Evolutionary conservation across 2,113 vertebrate species (phyloP), one percentile per base, ranked within the genome.

Genomic region (Eudyptes chrysolophus): DNA sequence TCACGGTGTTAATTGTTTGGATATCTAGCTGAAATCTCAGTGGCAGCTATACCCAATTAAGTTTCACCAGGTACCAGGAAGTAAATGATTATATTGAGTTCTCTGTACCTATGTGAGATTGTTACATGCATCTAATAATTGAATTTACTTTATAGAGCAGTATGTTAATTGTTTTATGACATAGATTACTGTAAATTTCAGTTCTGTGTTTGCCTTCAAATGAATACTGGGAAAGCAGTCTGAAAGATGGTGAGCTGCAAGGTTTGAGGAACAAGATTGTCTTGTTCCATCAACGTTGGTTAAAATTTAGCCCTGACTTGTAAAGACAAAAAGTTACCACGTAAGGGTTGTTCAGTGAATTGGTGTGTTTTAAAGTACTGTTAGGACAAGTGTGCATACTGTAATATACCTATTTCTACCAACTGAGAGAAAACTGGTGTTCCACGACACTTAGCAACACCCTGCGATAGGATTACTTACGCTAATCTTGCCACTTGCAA

Each of bases 1-100:
- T 58, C 87, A 61, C 48, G 93, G 71, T 96, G 84, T 94, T 95
- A 95, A 97, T 97, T 96, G 91, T 87, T 92, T 90, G 74, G 82
- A 46, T 97, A 94, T 90, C 62, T 94, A 88, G 70, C 84, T 92
- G 89, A 76, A 97, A 92, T 94, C 87, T 94, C 84, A 65, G 64
- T 84, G 69, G 87, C 92, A 95, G 64, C 70, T 90, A 46, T 96
- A 82, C 34, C 87, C 6, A 92, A 93, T 96, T 95, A 95, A 80
- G 26, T 83, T 97, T 92, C 81, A 55, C 32, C 88, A 62, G 62
- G 14, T 87, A 90, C 26, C 46, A 66, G 54, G 54, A 90, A 91
- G 82, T 80, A 94, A 96, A 94, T 44, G 1, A 66, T 91, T 83
- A 87, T 92, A 94, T 77, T 85, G 92, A 95, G 40, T 66, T 58